A percentile compares a stretch with the other conserved stretches of the same genome.
These are phyloP conservation scores for Scolopax rusticola DNA, from an alignment of 2,797 vertebrate species.

Conservation along the genomic window DNA sequence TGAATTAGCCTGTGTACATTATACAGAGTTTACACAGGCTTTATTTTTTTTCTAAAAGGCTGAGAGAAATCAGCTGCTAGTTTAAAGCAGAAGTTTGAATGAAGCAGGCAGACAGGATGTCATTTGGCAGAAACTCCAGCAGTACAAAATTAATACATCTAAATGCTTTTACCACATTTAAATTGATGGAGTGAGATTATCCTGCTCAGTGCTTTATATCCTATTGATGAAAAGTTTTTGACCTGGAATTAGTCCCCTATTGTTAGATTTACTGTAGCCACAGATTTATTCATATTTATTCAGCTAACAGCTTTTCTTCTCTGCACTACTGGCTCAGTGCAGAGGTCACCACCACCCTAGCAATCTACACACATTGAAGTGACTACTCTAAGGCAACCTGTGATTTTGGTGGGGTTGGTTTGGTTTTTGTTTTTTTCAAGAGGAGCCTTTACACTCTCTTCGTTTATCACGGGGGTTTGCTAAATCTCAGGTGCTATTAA, in stretches of 20 bases:
- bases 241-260: neutral
- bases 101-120: neutral
- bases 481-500: neutral
- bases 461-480: neutral
- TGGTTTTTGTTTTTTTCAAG: neutral
- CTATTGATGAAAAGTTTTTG: neutral
- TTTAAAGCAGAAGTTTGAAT: neutral
- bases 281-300: neutral
- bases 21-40: neutral
- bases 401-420: neutral
- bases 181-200: slow-evolving; percentile 8
- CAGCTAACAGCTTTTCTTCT: neutral
- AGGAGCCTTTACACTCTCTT: neutral
- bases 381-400: neutral
- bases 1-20: neutral
- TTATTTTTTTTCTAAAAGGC: neutral
- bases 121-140: neutral
- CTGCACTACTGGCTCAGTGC: neutral
- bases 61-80: neutral
- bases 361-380: neutral
- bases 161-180: neutral
- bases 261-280: neutral
- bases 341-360: neutral
- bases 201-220: neutral
- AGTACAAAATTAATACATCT: neutral